Conservation (phyloP, 2,888 invertebrate genomes). For the Pollenia amentaria region DNA sequence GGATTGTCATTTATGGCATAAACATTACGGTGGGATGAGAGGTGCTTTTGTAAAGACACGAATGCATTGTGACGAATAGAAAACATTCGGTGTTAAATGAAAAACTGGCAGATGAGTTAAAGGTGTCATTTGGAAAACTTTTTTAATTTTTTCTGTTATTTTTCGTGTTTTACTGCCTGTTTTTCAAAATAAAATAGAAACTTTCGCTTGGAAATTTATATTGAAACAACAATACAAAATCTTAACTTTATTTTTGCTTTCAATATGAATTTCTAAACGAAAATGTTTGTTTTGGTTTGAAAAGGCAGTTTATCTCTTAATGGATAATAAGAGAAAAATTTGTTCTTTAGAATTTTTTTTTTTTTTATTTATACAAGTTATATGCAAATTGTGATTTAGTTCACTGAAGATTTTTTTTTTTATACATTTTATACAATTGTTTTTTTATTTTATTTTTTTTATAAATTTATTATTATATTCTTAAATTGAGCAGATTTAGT, state of each 20-base stretch:
- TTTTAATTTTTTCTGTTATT: slow-evolving; percentile 45
- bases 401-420: slow-evolving; percentile 8
- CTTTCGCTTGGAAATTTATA: no score
- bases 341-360: slow-evolving; percentile 19
- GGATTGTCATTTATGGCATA: slow-evolving; percentile 81
- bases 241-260: no score
- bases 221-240: no score
- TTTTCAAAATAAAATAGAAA: no score
- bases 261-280: no score
- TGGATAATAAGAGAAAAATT: slow-evolving; percentile 30
- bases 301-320: no score
- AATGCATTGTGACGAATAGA: slow-evolving; percentile 52
- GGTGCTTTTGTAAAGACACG: no score
- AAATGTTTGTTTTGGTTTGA: no score
- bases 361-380: slow-evolving; percentile 19
- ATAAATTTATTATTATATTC: background rate
- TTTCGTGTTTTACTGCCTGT: slow-evolving; percentile 21
- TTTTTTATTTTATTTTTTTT: background rate
- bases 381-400: slow-evolving; percentile 17
- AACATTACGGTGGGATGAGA: slow-evolving; percentile 76
- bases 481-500: slow-evolving; percentile 36
- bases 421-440: slow-evolving; percentile 20
- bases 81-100: slow-evolving; percentile 53
- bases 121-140: slow-evolving; percentile 59
- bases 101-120: slow-evolving; percentile 64